Evolutionary conservation across 2,888 invertebrate genomes (phyloP).

Genomic region (Margaritifera margaritifera): DNA sequence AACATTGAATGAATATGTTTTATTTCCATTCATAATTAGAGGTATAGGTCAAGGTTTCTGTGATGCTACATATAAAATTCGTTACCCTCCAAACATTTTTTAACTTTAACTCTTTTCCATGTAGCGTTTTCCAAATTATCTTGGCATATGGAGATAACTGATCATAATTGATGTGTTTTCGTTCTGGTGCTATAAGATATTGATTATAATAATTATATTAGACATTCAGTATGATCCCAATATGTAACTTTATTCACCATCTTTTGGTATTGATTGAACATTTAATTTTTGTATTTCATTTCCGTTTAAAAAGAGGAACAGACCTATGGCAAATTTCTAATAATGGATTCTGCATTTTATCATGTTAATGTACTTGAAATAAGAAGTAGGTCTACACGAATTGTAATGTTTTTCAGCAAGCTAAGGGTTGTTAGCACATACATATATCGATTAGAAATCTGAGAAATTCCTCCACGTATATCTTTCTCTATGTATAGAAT

Average conservation of each 20-base stretch:
- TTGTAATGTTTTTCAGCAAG: slow-evolving; percentile 16
- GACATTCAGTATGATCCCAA: slow-evolving; percentile 73
- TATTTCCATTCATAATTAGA: slow-evolving; percentile 49
- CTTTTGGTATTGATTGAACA: slow-evolving; percentile 12
- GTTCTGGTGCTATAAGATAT: slow-evolving; percentile 60
- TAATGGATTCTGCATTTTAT: slow-evolving; percentile 42
- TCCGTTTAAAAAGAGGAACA: slow-evolving; percentile 46
- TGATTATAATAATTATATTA: slow-evolving; percentile 65
- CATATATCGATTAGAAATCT: slow-evolving; percentile 20
- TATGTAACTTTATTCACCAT: slow-evolving; percentile 59
- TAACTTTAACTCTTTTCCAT: slow-evolving; percentile 29
- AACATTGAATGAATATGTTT: slow-evolving; percentile 57
- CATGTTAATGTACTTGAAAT: slow-evolving; percentile 20
- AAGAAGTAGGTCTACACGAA: slow-evolving; percentile 3
- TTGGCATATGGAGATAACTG: too few relatives aligned
- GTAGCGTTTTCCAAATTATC: too few relatives aligned
- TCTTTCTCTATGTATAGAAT: slow-evolving; percentile 32
- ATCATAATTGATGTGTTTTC: slow-evolving; percentile 23
- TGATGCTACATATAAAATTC: slow-evolving; percentile 65
- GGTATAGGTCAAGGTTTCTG: slow-evolving; percentile 60
- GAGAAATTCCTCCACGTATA: slow-evolving; percentile 26
- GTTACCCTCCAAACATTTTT: slow-evolving; percentile 44
- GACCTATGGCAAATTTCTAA: slow-evolving; percentile 51
- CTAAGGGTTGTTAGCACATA: slow-evolving; percentile 37
- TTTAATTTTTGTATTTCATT: slow-evolving; percentile 27